Base-by-base conservation (phyloP, 2,888 invertebrate species). In the Globia sparganii region DNA sequence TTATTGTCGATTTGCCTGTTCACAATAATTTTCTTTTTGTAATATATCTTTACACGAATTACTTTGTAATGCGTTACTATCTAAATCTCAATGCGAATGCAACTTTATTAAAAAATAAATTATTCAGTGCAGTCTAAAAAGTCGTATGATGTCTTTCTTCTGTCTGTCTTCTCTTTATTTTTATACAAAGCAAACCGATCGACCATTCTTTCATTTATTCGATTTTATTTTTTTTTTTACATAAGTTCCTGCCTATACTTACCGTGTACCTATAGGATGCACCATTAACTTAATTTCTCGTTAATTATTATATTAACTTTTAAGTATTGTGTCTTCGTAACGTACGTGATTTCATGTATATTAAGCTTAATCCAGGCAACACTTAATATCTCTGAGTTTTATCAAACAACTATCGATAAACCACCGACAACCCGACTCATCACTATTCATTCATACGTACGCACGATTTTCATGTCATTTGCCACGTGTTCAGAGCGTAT, bases 401-500 rank as follows among this genome's bases (percentile, higher is more conserved):
- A n/a, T 9, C 21, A 11, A 65, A 67, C 40, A 58, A 64, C 18
- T 76, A 88, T 90, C 91, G 90, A 90, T 88, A 86, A 43, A 72
- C 13, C 31, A 58, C 31, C 13, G 18, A 64, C 69, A 59, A 15
- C 6, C 8, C 31, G 78, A 49, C 67, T 68, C 91, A 90, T 78
- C 94, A 81, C 93, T 93, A 93, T 84, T 78, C 84, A 89, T 90
- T 88, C 88, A 92, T 92, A 91, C 91, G 89, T 91, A 93, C 90
- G 92, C 96, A 96, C 96, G 96, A 96, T 95, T 95, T 95, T 93
- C 95, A 94, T 96, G 96, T 96, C 92, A 86, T 87, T 91, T 92
- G 96, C 96, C 96, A 96, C 96, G 96, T 96, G 96, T 95, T 92
- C 92, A 90, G 91, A 90, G 93, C 91, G 84, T 90, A 92, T 93